Conservation (phyloP, 2,888 invertebrate genomes). For the Campopleginae sp. region DNA sequence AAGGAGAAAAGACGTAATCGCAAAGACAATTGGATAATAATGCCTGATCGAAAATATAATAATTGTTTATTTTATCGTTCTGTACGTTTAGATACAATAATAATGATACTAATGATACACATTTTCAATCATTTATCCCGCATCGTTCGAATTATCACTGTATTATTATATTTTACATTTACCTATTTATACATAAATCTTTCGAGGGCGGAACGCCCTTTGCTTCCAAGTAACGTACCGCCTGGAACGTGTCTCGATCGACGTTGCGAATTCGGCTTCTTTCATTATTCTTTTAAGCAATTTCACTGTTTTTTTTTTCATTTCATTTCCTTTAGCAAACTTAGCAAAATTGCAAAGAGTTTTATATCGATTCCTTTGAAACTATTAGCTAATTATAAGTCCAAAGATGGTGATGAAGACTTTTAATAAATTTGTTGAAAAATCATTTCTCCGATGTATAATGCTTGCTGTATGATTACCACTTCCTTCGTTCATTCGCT, state of each 20-base stretch:
- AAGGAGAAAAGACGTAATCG: slow-evolving; percentile 33
- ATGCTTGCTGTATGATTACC: slow-evolving; percentile 3
- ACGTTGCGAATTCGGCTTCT: slow-evolving; percentile 75
- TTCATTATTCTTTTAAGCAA: slow-evolving; percentile 10
- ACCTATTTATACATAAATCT: slow-evolving; percentile 81
- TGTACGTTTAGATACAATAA: slow-evolving; percentile 81
- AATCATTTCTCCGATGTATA: slow-evolving; percentile 33
- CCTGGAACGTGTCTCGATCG: slow-evolving; percentile 61
- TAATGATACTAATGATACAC: slow-evolving; percentile 81
- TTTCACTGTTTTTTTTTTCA: background rate
- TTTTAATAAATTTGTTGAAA: slow-evolving; percentile 38
- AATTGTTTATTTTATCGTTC: slow-evolving; percentile 81
- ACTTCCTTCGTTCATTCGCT: background rate
- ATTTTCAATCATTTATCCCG: slow-evolving; percentile 80
- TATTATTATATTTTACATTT: slow-evolving; percentile 81
- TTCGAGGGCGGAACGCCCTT: slow-evolving; percentile 70
- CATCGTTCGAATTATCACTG: slow-evolving; percentile 77
- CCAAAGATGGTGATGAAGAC: slow-evolving; percentile 46
- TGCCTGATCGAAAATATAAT: slow-evolving; percentile 81
- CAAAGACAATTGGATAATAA: slow-evolving; percentile 70
- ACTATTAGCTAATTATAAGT: slow-evolving; percentile 41
- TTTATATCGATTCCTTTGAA: slow-evolving; percentile 57
- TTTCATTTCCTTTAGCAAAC: slow-evolving; percentile 76
- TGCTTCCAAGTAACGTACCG: slow-evolving; percentile 44
- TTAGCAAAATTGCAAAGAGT: slow-evolving; percentile 76